Conservation (phyloP, 1,140 invertebrate species). For the Bathynomus jamesi region DNA sequence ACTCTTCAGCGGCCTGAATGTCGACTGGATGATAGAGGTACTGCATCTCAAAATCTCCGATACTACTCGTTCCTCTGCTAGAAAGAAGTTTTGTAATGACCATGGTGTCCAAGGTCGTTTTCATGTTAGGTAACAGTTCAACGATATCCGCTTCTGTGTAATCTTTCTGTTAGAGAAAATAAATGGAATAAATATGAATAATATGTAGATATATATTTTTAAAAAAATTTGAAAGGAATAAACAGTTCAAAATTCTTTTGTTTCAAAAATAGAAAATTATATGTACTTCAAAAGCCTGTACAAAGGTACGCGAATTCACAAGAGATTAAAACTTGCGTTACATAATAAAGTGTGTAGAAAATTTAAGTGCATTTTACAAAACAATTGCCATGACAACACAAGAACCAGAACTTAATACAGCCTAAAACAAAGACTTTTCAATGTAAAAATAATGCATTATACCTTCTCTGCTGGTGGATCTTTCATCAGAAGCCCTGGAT, state of each 20-base stretch:
- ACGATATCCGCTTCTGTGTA: constrained; percentile 44
- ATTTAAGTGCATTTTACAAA: too few relatives aligned
- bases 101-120: constrained; percentile 47
- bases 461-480: constrained; percentile 45
- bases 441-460: constrained; percentile 10
- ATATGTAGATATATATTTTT: neutral
- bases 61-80: constrained; percentile 44
- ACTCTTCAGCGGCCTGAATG: constrained; percentile 45
- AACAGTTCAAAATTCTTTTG: too few relatives aligned
- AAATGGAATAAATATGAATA: neutral
- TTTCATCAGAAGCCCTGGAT: constrained; percentile 44
- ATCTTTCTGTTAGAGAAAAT: constrained; percentile 34
- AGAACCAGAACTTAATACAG: too few relatives aligned
- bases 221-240: neutral
- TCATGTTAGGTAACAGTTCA: constrained; percentile 43
- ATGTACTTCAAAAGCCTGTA: too few relatives aligned
- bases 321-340: too few relatives aligned
- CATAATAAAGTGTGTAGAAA: too few relatives aligned
- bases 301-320: too few relatives aligned
- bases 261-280: too few relatives aligned
- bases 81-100: constrained; percentile 48
- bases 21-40: constrained; percentile 47
- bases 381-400: too few relatives aligned
- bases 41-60: constrained; percentile 49
- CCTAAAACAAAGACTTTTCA: too few relatives aligned